Evolutionary conservation across 2,113 vertebrate genomes (phyloP), one percentile per base, ranked within the genome.

Genomic region (Poecile atricapillus): DNA sequence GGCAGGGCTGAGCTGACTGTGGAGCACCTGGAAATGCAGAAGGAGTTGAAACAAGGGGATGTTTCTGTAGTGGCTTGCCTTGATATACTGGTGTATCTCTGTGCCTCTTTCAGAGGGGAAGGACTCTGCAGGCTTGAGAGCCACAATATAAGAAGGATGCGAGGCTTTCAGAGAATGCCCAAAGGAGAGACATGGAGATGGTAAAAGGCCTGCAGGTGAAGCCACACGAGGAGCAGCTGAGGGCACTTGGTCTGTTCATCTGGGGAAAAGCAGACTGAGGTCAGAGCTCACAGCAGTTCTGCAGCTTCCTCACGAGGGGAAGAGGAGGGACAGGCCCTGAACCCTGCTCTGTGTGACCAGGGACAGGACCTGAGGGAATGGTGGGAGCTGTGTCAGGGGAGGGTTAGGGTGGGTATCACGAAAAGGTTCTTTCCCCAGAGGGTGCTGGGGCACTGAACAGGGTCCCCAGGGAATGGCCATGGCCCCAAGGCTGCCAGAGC

Each of bases 351-450:
- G 8, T 37, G 46, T 75, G 31, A 68, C 20, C 50, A 60, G 46
- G n/a, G 39, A 43, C 53, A 75, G 62, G 11, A 41, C 23, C 13
- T 0, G 12, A 18, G 53, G 37, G 39, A 30, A 41, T 0, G 0
- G 53, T 39, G 41, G 53, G 46, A 39, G n/a, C 10, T 67, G 39
- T 15, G 33, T 8, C 52, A 30, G 37, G 20, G 9, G 0, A 56
- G 43, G 12, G 5, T 28, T 6, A n/a, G 23, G 31, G 2, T 52
- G 69, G 20, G 1, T 52, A 30, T 52, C 7, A 21, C 33, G 18
- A 0, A 12, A 59, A 46, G 28, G 16, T 21, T 41, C 44, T 39
- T 75, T 11, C 28, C 18, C 16, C 6, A 21, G 28, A 30, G n/a
- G 13, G 15, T 59, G 18, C 0, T 8, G 4, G 2, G 35, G 6